Base-by-base conservation (phyloP, 2,113 vertebrate species). In the Calypte anna region DNA sequence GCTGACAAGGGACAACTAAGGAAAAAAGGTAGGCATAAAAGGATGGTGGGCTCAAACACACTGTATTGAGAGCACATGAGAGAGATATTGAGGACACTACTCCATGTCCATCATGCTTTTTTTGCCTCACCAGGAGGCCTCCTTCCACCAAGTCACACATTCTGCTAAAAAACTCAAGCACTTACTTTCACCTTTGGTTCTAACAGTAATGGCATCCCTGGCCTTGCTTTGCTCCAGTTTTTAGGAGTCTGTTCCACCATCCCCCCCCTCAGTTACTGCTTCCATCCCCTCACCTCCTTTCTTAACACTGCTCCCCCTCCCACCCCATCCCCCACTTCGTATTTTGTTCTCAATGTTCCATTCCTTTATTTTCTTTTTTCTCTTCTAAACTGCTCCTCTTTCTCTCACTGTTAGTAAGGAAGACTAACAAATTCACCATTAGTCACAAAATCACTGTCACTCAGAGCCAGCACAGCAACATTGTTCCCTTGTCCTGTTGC, bases 91-190 rank as follows among this genome's bases (percentile, higher is more conserved):
- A 86, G 76, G n/a, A 86, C 55, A 46, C 4, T 5, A 50, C 59
- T 38, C 38, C 38, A 44, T 0, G 0, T 14, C 16, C 20, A 36
- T 6, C 18, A 22, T 21, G 22, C 55, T 75, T n/a, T 33, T 24
- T 67, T 40, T 59, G 43, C 8, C 53, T 78, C 83, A 68, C 1
- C 40, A 78, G 33, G 68, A 59, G 25, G 31, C 11, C 15, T 25
- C 33, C 40, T 40, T 40, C 40, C 40, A 40, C 40, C 40, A 74
- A 25, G n/a, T 81, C 57, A 84, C 20, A 19, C 9, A 36, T 46
- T 64, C 62, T 78, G 46, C 24, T 66, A 50, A 94, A 74, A 72
- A 12, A 0, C 44, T 77, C 76, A n/a, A 30, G 30, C 16, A 53
- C 33, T 68, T 51, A 79, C 31, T 77, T 70, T 28, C 30, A 48